Base-by-base conservation (phyloP, 2,113 vertebrate species). In the Epinephelus moara region DNA sequence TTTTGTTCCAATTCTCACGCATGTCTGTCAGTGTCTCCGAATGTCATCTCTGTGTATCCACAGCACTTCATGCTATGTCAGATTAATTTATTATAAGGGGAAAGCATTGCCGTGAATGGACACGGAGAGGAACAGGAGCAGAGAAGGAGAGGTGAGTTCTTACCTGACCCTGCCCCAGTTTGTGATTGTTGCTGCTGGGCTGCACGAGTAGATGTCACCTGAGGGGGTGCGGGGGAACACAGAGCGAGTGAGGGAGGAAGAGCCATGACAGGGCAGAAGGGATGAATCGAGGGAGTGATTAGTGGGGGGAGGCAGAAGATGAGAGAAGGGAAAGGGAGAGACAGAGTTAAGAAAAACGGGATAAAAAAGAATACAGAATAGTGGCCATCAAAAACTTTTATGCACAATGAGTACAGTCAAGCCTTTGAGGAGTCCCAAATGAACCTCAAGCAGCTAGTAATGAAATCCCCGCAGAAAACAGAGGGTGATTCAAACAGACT, bases 161-260 rank as follows among this genome's bases (percentile, higher is more conserved):
- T 82, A 94, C 94, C 93, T 92, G 93, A 88, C 80, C 94, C 93
- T 76, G 91, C 75, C 30, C 92, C 92, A 75, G 61, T 80, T 67
- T 94, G 92, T 75, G 90, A 91, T 94, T 76, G 96, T 82, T 82
- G 95, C 92, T 85, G 95, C 92, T 97, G 97, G 88, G 96, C 96
- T 56, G 95, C 95, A 88, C 97, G 96, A 89, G 94, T 96, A 8
- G 96, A 95, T 64, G 96, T 95, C 95, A 96, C 96, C 97, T 98
- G 94, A 73, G 57, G 79, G 61, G 23, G 56, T 57, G 10, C 30
- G 25, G 63, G n/a, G 53, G 17, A 77, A 47, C 37, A 71, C 59
- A 67, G 40, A 80, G 81, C 40, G 52, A 71, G 55, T 70, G 53
- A 68, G 17, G 30, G 63, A 45, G 62, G 66, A 47, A 4, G 63